These are phyloP conservation scores for Nothocercus nigrocapillus DNA, from an alignment of 2,113 vertebrate species.

Conservation along the genomic window DNA sequence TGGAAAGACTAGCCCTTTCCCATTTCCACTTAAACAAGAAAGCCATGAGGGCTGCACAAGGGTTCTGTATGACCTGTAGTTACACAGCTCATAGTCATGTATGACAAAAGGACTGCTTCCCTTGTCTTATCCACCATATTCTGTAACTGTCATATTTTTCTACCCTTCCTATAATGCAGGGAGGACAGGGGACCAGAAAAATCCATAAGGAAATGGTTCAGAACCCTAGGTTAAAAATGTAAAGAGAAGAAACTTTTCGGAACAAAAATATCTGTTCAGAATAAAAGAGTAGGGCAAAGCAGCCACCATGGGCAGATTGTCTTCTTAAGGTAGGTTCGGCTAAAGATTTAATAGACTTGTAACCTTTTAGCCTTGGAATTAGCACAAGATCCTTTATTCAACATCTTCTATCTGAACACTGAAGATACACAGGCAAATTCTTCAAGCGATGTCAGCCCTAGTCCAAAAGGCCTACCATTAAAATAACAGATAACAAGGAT, in stretches of 20 bases:
- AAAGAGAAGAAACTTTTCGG: not conserved
- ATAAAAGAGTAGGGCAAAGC: not conserved
- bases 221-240: not conserved
- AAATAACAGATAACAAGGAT: not conserved
- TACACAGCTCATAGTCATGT: not conserved
- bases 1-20: not conserved
- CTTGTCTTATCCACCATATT: not conserved
- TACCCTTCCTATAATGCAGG: not conserved
- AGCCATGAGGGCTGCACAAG: not conserved
- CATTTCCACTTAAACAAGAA: not conserved
- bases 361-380: not conserved
- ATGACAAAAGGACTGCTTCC: not conserved
- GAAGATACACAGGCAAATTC: not conserved
- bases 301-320: not conserved
- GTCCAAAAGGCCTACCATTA: not conserved
- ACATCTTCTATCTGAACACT: not conserved
- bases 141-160: not conserved
- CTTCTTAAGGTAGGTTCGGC: not conserved
- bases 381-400: not conserved
- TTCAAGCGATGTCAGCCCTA: not conserved
- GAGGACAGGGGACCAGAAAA: not conserved
- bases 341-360: not conserved
- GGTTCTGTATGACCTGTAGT: not conserved
- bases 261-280: not conserved
- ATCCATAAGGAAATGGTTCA: not conserved